These are phyloP conservation scores for Daboia siamensis DNA, from an alignment of 2,113 vertebrate genomes.

Conservation along the genomic window DNA sequence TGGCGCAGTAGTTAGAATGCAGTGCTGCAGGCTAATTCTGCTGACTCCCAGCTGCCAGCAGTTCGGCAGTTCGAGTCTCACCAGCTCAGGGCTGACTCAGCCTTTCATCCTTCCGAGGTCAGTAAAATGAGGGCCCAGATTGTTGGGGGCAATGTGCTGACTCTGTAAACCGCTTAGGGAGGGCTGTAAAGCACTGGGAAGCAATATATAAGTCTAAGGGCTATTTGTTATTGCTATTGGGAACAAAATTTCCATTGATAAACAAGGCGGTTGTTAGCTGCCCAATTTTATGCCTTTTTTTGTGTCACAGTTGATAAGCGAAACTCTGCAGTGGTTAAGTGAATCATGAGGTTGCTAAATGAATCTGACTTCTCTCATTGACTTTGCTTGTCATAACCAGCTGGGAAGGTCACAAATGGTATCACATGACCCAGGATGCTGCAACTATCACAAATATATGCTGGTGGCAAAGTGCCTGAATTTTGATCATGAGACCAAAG, in stretches of 20 bases:
- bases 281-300: not conserved
- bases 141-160: too few species aligned
- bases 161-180: too few species aligned
- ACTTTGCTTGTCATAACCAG: not conserved
- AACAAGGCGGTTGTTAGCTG: not conserved
- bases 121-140: too few species aligned
- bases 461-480: not conserved
- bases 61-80: too few species aligned
- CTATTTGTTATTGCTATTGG: not conserved
- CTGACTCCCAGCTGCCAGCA: too few species aligned
- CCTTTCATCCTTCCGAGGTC: too few species aligned
- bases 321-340: not conserved
- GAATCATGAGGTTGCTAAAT: not conserved
- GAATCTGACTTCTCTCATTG: not conserved
- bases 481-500: not conserved
- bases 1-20: too few species aligned
- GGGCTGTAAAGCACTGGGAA: too few species aligned
- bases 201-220: too few species aligned
- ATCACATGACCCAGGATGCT: not conserved
- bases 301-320: not conserved
- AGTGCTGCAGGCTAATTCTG: too few species aligned
- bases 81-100: too few species aligned
- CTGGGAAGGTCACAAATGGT: not conserved
- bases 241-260: not conserved
- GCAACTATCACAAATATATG: not conserved